Conservation (phyloP, 2,797 vertebrate species). For the Adrianichthys oophorus region DNA sequence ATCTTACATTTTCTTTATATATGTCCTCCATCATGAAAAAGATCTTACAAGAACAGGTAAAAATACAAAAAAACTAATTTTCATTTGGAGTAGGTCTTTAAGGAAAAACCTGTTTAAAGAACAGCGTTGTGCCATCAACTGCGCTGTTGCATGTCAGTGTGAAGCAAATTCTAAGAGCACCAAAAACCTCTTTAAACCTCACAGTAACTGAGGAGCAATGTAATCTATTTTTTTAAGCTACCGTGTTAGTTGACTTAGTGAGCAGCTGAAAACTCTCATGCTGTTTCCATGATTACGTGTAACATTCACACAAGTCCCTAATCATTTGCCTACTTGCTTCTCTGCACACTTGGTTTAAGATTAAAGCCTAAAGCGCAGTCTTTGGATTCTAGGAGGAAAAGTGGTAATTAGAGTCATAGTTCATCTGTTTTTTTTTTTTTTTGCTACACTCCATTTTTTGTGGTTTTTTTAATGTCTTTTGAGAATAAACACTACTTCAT, state of each 20-base stretch:
- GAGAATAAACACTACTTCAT: too few species aligned
- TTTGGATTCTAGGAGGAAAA: conserved; percentile 23
- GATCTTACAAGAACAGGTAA: too few species aligned
- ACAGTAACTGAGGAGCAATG: conserved; percentile 22
- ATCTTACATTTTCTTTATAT: too few species aligned
- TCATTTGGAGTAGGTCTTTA: too few species aligned
- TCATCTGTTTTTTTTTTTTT: too few species aligned
- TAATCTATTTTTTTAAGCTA: not conserved
- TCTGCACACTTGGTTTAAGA: conserved; percentile 16
- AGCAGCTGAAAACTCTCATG: conserved; percentile 24
- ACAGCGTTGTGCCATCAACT: conserved; percentile 1
- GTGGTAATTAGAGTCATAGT: conserved; percentile 7
- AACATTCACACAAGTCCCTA: conserved; percentile 29
- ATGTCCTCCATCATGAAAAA: too few species aligned
- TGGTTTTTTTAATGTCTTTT: too few species aligned
- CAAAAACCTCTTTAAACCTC: conserved; percentile 36
- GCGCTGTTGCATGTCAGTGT: conserved; percentile 2
- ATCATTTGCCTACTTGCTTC: conserved; percentile 30
- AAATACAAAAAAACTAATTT: too few species aligned
- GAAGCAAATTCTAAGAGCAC: conserved; percentile 28
- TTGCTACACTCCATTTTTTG: too few species aligned
- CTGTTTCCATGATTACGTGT: conserved; percentile 20
- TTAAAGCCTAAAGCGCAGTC: conserved; percentile 17
- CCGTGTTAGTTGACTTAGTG: conserved; percentile 23
- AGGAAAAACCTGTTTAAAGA: too few species aligned